Conservation (phyloP, 2,888 invertebrate genomes). For the Eupithecia subfuscata region DNA sequence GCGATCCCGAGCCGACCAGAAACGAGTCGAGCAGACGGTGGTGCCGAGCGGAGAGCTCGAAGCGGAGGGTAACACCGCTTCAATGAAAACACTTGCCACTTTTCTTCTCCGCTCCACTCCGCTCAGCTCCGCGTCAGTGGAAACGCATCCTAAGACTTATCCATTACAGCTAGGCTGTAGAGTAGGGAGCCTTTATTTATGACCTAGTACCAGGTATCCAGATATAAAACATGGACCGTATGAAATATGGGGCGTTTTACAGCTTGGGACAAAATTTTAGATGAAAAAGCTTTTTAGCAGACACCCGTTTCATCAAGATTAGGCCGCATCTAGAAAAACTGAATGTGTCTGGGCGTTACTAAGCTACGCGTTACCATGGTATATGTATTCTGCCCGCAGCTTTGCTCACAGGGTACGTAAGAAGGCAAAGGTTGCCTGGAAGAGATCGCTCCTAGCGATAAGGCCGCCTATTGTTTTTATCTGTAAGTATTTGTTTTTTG, state of each 20-base stretch:
- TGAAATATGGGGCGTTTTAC: not conserved
- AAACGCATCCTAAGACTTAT: not conserved
- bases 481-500: not conserved
- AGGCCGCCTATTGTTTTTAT: not conserved
- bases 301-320: not conserved
- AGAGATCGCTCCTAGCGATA: not conserved
- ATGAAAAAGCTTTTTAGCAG: not conserved
- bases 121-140: no score
- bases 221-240: not conserved
- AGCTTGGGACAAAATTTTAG: not conserved
- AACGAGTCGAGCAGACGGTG: no score
- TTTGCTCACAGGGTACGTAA: not conserved
- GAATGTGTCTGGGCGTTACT: not conserved
- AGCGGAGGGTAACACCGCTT: no score
- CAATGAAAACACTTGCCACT: no score
- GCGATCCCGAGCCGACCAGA: no score
- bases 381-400: not conserved
- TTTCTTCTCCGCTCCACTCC: no score
- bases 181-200: not conserved
- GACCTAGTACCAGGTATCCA: not conserved
- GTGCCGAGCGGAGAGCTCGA: no score
- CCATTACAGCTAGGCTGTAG: not conserved
- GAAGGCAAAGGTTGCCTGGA: not conserved
- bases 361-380: not conserved
- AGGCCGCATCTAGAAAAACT: not conserved